Evolutionary conservation across 30 jellyfish, hydroid and myxozoan genomes (phyloP).

Genomic region (Rhopilema esculentum): DNA sequence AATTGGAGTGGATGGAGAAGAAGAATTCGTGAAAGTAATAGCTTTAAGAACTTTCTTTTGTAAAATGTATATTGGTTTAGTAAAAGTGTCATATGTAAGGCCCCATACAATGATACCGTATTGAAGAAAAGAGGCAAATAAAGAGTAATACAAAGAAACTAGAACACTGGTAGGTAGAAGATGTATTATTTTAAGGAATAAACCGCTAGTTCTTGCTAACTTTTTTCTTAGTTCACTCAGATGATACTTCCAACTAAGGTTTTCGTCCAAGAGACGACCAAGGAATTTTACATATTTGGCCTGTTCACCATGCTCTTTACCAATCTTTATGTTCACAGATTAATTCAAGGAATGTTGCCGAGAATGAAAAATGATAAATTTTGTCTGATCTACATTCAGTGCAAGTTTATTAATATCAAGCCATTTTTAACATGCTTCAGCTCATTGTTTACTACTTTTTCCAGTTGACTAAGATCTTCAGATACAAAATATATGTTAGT

Average conservation of each 20-base stretch:
- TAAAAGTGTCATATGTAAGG: slow-evolving; percentile 6
- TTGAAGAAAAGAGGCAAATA: slow-evolving; percentile 10
- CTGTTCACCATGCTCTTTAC: slow-evolving; percentile 30
- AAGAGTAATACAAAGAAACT: slow-evolving; percentile 15
- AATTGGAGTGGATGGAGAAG: slow-evolving; percentile 43
- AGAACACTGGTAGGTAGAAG: slow-evolving; percentile 34
- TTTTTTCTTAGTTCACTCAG: slow-evolving; percentile 35
- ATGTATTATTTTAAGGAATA: slow-evolving; percentile 32
- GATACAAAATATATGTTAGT: slow-evolving; percentile 57
- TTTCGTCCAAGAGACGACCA: slow-evolving; percentile 56
- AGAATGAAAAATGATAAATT: slow-evolving; percentile 38
- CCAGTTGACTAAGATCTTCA: slow-evolving; percentile 15
- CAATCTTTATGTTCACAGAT: slow-evolving; percentile 25
- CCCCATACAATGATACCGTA: slow-evolving; percentile 12
- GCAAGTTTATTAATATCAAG: slow-evolving; percentile 63
- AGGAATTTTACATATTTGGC: slow-evolving; percentile 54
- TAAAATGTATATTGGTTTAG: no score
- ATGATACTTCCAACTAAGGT: slow-evolving; percentile 53
- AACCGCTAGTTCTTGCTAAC: slow-evolving; percentile 37
- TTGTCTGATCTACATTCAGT: slow-evolving; percentile 61
- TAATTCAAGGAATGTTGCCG: slow-evolving; percentile 32
- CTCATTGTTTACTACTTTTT: slow-evolving; percentile 62
- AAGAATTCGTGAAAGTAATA: slow-evolving; percentile 24
- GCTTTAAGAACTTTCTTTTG: slow-evolving; percentile 56
- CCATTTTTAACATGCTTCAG: slow-evolving; percentile 67